Percentiles rank a stretch among this genome's conserved stretches.
Conservation (phyloP, 2,888 invertebrate genomes). For the Sycophila texana region DNA sequence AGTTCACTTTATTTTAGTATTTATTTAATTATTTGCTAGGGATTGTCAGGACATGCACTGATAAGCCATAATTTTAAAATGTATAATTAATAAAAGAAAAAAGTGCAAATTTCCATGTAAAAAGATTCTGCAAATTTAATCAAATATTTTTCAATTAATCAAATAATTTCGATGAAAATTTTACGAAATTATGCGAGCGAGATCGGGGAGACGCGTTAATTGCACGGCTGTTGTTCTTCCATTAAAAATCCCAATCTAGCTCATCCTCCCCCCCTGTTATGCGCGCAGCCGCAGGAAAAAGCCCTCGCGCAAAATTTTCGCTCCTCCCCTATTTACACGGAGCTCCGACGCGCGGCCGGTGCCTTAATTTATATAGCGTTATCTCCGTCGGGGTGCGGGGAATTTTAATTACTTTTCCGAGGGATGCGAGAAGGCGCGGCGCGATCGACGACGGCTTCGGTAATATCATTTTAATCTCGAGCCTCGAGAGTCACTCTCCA, state of each 20-base stretch:
- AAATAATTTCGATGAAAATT: constrained; percentile 6
- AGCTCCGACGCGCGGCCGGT: not conserved
- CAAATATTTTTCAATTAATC: too few species aligned
- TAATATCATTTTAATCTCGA: constrained; percentile 53
- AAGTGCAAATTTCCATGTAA: too few species aligned
- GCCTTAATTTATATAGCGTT: constrained; percentile 68
- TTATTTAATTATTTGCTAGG: too few species aligned
- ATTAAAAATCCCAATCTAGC: constrained; percentile 53
- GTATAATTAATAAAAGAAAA: too few species aligned
- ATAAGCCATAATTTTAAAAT: too few species aligned
- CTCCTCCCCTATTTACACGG: constrained; percentile 27
- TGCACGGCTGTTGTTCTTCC: constrained; percentile 59
- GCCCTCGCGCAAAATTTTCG: not conserved
- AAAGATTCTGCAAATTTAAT: too few species aligned
- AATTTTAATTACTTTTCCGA: constrained; percentile 66
- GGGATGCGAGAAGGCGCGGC: not conserved
- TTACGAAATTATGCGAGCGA: constrained; percentile 18
- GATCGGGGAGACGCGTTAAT: constrained; percentile 45
- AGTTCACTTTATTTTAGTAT: too few species aligned
- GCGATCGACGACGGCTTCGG: constrained; percentile 22
- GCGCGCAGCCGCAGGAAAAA: too few species aligned
- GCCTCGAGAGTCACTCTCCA: constrained; percentile 4
- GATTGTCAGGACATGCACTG: too few species aligned
- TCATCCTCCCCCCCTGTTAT: not conserved
- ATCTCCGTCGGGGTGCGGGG: constrained; percentile 61